Base-by-base conservation (phyloP, 2,797 vertebrate genomes). In the Ctenopoma multispine region DNA sequence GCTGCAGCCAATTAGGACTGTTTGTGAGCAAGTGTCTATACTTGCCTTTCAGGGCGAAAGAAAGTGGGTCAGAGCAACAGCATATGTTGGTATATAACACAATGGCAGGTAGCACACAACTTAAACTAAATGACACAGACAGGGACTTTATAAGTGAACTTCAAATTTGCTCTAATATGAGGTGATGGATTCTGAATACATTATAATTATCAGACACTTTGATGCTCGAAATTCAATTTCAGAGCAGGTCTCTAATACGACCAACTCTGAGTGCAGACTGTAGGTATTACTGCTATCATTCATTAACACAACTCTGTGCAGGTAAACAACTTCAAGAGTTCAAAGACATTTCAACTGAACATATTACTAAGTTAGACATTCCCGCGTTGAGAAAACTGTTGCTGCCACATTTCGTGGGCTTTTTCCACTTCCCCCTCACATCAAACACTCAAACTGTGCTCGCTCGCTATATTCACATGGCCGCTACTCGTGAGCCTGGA, bases 11-110 rank as follows among this genome's bases (percentile, higher is more conserved):
- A 92, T 93, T 91, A 93, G 83, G 77, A 59, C 61, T 62, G 76
- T 88, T 86, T 83, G 85, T 70, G 76, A 74, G 81, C 64, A 29
- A 73, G 71, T 59, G 71, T 56, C 81, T 80, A 57, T 65, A 80
- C 65, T 70, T 71, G 73, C 85, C 77, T 80, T 58, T 82, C 80
- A 89, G 63, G 51, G 31, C 1, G 40, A 72, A 82, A 75, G 68
- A 91, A 92, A 93, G 87, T 91, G 81, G 89, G 91, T 88, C 90
- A 90, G 74, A 77, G 83, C 60, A 0, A 13, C 44, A n/a, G 73
- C 4, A n/a, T 47, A 72, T 79, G 79, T 77, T 55, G 75, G 62
- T 59, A 55, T 38, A 31, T 0, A 31, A 77, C 74, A 85, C 77
- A 71, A 74, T 46, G 63, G 63, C 72, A 86, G 76, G 70, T 75